phyloP scores from a whole-genome alignment of 1,140 invertebrate genomes.

The Macrostomum lignano region DNA sequence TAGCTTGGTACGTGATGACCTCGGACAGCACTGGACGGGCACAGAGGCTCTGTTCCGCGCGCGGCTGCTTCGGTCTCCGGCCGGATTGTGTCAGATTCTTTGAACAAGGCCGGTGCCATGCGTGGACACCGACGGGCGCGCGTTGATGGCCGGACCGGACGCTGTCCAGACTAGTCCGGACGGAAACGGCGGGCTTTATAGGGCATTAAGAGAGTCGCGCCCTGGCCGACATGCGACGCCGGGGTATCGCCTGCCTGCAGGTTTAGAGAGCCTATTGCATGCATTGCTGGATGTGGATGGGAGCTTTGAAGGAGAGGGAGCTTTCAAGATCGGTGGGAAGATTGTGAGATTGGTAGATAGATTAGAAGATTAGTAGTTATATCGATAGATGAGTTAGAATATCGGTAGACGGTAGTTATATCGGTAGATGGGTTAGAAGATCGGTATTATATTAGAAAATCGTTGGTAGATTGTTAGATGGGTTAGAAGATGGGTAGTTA shows the following conservation, averaged over 20 bases:
- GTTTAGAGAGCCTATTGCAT: no score
- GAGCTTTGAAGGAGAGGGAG: no score
- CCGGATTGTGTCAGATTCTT: slow-evolving; percentile 56
- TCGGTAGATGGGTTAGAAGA: no score
- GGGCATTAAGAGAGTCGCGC: slow-evolving; percentile 40
- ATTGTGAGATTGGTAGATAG: no score
- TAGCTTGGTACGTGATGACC: slow-evolving; percentile 98
- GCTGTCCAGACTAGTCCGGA: slow-evolving; percentile 56
- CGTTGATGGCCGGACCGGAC: slow-evolving; percentile 49
- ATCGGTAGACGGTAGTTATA: no score
- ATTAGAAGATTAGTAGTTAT: no score
- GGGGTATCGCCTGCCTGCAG: slow-evolving; percentile 63
- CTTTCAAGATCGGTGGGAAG: no score
- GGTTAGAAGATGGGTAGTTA: no score
- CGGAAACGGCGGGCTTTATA: slow-evolving; percentile 91
- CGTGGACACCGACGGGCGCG: slow-evolving; percentile 71
- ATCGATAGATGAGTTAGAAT: no score
- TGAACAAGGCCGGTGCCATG: slow-evolving; percentile 70
- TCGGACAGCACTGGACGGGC: slow-evolving; percentile 66
- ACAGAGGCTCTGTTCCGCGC: slow-evolving; percentile 43
- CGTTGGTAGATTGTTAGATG: no score
- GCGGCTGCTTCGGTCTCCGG: slow-evolving; percentile 59
- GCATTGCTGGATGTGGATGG: no score
- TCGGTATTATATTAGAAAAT: no score
- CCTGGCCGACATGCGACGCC: slow-evolving; percentile 45